These are phyloP conservation scores for Hirudinaria manillensis DNA, from an alignment of 2,888 invertebrate species.

Conservation along the genomic window DNA sequence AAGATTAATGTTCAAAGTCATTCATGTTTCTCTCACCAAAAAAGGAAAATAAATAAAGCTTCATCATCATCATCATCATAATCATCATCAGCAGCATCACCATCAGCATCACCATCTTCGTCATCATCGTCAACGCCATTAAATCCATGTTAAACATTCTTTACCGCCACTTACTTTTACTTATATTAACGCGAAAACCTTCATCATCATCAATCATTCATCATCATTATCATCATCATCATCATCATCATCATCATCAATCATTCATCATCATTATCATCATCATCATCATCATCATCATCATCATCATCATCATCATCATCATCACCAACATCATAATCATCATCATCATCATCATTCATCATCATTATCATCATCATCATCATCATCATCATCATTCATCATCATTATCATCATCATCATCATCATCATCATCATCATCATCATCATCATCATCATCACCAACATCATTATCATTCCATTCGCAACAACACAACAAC, in stretches of 20 bases:
- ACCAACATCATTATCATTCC: constrained; percentile 24
- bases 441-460: constrained; percentile 28
- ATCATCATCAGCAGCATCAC: too few species aligned
- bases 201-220: background rate
- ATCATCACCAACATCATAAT: constrained; percentile 18
- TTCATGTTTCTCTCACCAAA: too few species aligned
- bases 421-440: constrained; percentile 25
- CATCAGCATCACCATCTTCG: too few species aligned
- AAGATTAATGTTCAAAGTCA: too few species aligned
- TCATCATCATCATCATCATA: too few species aligned
- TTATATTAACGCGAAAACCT: background rate
- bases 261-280: constrained; percentile 20
- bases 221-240: background rate
- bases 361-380: constrained; percentile 23
- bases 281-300: constrained; percentile 25
- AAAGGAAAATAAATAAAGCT: too few species aligned
- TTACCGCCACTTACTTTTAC: background rate
- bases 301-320: constrained; percentile 29
- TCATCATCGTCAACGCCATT: too few species aligned
- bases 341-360: constrained; percentile 1
- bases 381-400: constrained; percentile 10
- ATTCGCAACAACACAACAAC: background rate
- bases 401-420: constrained; percentile 14
- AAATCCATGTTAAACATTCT: too few species aligned
- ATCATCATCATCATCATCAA: constrained; percentile 16